phyloP scores from a whole-genome alignment of 2,888 invertebrate genomes.

The Philonicus albiceps region DNA sequence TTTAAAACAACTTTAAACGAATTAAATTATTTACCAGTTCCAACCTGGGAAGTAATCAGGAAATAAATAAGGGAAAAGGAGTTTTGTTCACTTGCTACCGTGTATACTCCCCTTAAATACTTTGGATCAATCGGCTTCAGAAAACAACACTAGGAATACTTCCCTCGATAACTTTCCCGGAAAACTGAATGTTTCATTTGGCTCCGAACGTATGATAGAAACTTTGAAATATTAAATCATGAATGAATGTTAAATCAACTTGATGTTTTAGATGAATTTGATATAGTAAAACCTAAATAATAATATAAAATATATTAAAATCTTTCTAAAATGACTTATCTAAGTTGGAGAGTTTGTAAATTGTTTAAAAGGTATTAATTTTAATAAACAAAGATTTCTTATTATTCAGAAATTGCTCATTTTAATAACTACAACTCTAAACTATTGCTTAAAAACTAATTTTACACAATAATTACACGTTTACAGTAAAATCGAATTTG shows the following conservation, averaged over 20 bases:
- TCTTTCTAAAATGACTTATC: no score
- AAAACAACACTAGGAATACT: slow-evolving; percentile 47
- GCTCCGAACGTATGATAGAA: slow-evolving; percentile 58
- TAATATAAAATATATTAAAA: no score
- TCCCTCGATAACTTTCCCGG: slow-evolving; percentile 48
- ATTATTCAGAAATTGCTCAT: neutral
- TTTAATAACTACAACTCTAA: neutral
- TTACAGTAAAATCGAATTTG: neutral
- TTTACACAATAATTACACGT: neutral
- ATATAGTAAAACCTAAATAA: no score
- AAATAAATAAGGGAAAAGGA: slow-evolving; percentile 49
- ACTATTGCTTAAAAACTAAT: neutral
- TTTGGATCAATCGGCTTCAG: slow-evolving; percentile 47
- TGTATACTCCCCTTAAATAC: slow-evolving; percentile 50
- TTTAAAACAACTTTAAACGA: slow-evolving; percentile 51
- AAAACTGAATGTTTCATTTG: slow-evolving; percentile 59
- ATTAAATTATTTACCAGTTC: slow-evolving; percentile 48
- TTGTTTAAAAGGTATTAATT: neutral
- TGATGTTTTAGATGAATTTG: slow-evolving; percentile 55
- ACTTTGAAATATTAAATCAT: slow-evolving; percentile 57
- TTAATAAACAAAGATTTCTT: neutral
- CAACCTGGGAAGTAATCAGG: slow-evolving; percentile 46
- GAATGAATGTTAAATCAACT: slow-evolving; percentile 58
- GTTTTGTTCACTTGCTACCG: slow-evolving; percentile 49
- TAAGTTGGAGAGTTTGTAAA: no score